These are phyloP conservation scores for Petrocephalus zakoni DNA, from an alignment of 2,113 vertebrate species.

Conservation along the genomic window DNA sequence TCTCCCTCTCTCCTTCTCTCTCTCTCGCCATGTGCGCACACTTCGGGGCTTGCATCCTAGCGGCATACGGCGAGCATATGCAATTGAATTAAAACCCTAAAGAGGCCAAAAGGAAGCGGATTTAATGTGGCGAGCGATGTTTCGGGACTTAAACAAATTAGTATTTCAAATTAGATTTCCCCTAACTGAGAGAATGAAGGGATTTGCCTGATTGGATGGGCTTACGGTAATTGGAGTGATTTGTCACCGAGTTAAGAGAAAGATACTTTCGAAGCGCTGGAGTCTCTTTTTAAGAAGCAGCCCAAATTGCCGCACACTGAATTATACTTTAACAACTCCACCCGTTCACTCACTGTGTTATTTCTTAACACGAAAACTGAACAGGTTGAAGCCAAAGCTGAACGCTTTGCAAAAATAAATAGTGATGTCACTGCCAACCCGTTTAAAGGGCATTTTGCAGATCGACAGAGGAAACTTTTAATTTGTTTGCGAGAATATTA, in stretches of 20 bases:
- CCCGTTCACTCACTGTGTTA: neutral
- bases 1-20: neutral
- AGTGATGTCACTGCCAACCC: neutral
- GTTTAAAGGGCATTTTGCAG: neutral
- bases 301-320: neutral
- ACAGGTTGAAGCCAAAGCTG: no score
- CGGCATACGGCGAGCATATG: constrained; percentile 55
- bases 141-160: constrained; percentile 69
- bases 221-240: constrained; percentile 59
- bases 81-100: constrained; percentile 66
- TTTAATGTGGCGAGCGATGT: constrained; percentile 58
- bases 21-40: neutral
- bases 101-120: constrained; percentile 66
- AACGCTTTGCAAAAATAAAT: neutral
- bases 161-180: constrained; percentile 56
- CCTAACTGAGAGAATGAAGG: constrained; percentile 49
- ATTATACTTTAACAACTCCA: neutral
- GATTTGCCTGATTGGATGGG: constrained; percentile 48
- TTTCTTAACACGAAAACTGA: no score
- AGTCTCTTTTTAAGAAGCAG: neutral
- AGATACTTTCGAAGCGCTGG: neutral
- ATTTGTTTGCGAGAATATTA: neutral
- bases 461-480: neutral
- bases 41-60: constrained; percentile 12
- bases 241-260: constrained; percentile 37